Evolutionary conservation across 2,797 vertebrate species (phyloP).

Genomic region (Phalanger gymnotis): DNA sequence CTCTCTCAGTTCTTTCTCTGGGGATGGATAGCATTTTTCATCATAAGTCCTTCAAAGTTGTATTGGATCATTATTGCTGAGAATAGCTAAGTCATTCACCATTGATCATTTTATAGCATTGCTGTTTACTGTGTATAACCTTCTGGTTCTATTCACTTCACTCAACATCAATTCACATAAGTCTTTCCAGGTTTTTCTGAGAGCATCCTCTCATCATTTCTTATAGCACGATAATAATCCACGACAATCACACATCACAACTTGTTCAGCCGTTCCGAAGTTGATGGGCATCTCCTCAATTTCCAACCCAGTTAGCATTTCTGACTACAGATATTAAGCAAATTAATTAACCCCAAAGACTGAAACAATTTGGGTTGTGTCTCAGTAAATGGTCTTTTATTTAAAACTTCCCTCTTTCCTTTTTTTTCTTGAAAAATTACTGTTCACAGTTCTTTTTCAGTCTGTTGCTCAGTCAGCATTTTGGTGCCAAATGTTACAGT

Average conservation of each 20-base stretch:
- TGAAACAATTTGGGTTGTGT: not conserved
- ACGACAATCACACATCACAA: not conserved
- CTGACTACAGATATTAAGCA: constrained; percentile 12
- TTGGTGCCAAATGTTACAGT: not conserved
- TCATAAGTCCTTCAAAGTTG: not conserved
- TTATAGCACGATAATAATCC: not conserved
- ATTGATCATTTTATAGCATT: not conserved
- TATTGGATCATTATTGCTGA: not conserved
- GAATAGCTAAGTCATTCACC: not conserved
- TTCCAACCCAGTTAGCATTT: constrained; percentile 22
- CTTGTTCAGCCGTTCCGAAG: not conserved
- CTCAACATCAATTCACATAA: not conserved
- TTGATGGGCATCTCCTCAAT: not conserved
- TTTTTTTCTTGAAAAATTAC: constrained; percentile 33
- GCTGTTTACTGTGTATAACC: not conserved
- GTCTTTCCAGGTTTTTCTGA: not conserved
- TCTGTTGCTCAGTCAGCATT: not conserved
- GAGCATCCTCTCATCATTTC: not conserved
- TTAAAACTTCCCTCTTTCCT: not conserved
- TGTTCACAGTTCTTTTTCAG: not conserved
- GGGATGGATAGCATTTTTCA: not conserved
- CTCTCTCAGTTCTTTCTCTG: not conserved
- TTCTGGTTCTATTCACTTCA: not conserved
- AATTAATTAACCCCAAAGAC: not conserved
- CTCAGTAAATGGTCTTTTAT: constrained; percentile 39